Base-by-base conservation (phyloP, 2,797 vertebrate species). In the Percopsis omiscomaycus region DNA sequence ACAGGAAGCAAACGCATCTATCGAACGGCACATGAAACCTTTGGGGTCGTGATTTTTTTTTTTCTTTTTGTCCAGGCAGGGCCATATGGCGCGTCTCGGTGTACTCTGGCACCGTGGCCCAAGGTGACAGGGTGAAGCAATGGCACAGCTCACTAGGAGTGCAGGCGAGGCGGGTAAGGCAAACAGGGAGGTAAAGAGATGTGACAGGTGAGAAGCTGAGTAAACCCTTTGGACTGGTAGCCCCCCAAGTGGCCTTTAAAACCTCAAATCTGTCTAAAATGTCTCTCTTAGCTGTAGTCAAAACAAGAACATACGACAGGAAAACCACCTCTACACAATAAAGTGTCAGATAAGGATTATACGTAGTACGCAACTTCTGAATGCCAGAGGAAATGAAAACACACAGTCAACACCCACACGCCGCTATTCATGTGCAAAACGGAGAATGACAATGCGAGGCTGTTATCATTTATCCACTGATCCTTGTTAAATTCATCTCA, bases 21-120 rank as follows among this genome's bases (percentile, higher is more conserved):
- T 16, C 59, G 60, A 59, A 56, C 71, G 58, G 62, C 32, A 67
- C 69, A 69, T 56, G 68, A 55, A 86, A 74, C 69, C 63, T 79
- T 61, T 65, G 64, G 71, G 22, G 64, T 57, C 70, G 80, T 70
- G 73, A 63, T 37, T 50, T 52, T 16, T 42, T 6, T 42, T 42
- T 42, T 42, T 42, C 78, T 66, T 79, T 83, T 82, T 69, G 74
- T 83, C 75, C 82, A 84, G 64, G 71, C 75, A 62, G 73, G 78
- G 74, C 85, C 89, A 90, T 88, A 89, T 89, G 88, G 84, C 73
- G 64, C 59, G 66, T 72, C 71, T 69, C 46, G 73, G 55, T 78
- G 32, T 22, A 71, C 68, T 79, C 85, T 87, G 86, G 84, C 85
- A 82, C 58, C 15, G 48, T 22, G 51, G 66, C 81, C 73, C 58